phyloP scores from a whole-genome alignment of 1,140 invertebrate genomes.

The Papilio machaon region DNA sequence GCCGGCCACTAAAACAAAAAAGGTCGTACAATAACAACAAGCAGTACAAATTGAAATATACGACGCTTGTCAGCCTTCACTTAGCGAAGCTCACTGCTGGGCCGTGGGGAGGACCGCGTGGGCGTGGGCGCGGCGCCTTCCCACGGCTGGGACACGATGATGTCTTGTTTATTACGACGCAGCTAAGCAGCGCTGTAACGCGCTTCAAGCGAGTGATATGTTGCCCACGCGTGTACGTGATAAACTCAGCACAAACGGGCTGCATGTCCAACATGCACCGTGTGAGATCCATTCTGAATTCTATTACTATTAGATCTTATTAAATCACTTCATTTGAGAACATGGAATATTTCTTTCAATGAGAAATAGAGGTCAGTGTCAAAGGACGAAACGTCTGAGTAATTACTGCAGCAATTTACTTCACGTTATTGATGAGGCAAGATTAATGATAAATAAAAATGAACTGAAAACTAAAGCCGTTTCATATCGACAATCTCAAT shows the following conservation, averaged over 20 bases:
- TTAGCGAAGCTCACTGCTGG: conserved; percentile 44
- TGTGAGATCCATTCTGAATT: not conserved
- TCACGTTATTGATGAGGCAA: not conserved
- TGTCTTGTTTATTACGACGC: conserved; percentile 22
- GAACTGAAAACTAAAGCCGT: not conserved
- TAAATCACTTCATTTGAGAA: not conserved
- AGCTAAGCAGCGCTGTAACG: conserved; percentile 13
- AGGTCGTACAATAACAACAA: conserved; percentile 32
- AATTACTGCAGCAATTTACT: not conserved
- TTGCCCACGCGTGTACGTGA: conserved; percentile 13
- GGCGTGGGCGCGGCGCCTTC: conserved; percentile 33
- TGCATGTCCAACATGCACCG: not conserved
- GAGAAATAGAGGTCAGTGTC: not conserved
- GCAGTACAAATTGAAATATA: conserved; percentile 59
- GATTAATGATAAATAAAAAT: not conserved
- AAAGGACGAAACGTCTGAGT: not conserved
- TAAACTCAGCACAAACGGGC: not conserved
- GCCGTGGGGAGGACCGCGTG: conserved; percentile 36
- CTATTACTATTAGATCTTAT: not conserved
- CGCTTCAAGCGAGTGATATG: conserved; percentile 13
- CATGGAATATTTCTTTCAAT: not conserved
- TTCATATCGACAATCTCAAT: conserved; percentile 3
- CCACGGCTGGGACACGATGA: conserved; percentile 32
- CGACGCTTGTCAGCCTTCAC: conserved; percentile 53
- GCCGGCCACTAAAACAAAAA: conserved; percentile 28